Conservation (phyloP, 2,888 invertebrate species). For the Mythimna ferrago region DNA sequence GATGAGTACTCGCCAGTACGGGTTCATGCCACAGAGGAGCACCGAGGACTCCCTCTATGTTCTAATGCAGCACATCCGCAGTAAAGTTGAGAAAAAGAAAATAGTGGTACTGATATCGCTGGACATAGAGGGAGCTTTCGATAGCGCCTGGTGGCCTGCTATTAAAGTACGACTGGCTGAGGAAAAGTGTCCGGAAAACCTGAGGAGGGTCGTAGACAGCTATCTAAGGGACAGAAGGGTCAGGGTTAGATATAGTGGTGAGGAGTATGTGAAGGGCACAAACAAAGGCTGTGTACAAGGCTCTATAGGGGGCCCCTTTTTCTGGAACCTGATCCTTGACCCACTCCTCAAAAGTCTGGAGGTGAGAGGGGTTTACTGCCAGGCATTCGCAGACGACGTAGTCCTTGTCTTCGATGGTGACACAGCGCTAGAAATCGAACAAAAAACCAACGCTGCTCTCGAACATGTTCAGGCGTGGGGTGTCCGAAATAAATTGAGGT, state of each 20-base stretch:
- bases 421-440: too few species aligned
- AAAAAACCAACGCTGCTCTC: too few species aligned
- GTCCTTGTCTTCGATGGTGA: too few species aligned
- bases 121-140: slow-evolving; percentile 24
- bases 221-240: slow-evolving; percentile 22
- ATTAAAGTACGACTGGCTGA: slow-evolving; percentile 20
- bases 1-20: neutral
- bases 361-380: too few species aligned
- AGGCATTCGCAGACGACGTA: too few species aligned
- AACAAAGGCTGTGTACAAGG: too few species aligned
- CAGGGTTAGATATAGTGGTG: slow-evolving; percentile 15
- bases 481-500: too few species aligned
- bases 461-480: too few species aligned
- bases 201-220: slow-evolving; percentile 2
- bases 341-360: too few species aligned
- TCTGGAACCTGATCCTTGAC: too few species aligned
- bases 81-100: neutral
- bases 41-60: slow-evolving; percentile 18
- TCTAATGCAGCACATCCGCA: neutral
- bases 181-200: slow-evolving; percentile 1
- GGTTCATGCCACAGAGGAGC: neutral
- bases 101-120: slow-evolving; percentile 1
- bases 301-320: too few species aligned
- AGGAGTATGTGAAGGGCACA: too few species aligned
- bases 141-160: slow-evolving; percentile 17